Percentiles rank a stretch among this genome's conserved stretches.
These are phyloP conservation scores for Ceramica pisi DNA, from an alignment of 2,888 invertebrate genomes.

Conservation along the genomic window DNA sequence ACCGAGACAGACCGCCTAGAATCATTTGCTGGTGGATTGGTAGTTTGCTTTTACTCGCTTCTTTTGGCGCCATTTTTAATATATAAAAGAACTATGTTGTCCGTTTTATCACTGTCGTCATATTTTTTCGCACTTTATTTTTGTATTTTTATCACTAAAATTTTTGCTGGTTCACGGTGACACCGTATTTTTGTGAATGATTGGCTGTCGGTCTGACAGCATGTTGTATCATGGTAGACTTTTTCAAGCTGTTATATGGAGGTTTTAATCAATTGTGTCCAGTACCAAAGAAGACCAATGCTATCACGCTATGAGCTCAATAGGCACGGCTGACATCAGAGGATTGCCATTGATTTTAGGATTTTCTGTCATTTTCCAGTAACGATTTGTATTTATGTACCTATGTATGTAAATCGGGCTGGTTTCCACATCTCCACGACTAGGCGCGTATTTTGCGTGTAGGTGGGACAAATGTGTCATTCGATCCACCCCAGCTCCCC, in stretches of 20 bases:
- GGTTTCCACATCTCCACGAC: no score
- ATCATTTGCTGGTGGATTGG: constrained; percentile 26
- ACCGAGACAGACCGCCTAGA: constrained; percentile 46
- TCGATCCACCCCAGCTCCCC: no score
- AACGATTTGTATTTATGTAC: no score
- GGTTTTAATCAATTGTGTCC: constrained; percentile 30
- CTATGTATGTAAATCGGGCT: no score
- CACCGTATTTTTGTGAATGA: constrained; percentile 7
- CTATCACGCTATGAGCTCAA: no score
- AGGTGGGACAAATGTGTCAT: no score
- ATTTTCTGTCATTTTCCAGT: no score
- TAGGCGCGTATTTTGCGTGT: no score
- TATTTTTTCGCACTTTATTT: constrained; percentile 8
- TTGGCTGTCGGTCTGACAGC: constrained; percentile 17
- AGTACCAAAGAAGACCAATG: background rate
- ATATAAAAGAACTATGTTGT: constrained; percentile 20
- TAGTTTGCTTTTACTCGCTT: background rate
- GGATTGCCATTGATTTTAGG: no score
- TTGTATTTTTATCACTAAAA: constrained; percentile 22
- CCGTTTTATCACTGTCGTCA: constrained; percentile 31
- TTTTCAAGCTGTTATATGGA: background rate
- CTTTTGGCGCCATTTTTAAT: constrained; percentile 13
- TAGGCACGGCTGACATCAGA: no score
- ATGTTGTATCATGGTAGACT: constrained; percentile 13
- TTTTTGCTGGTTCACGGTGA: constrained; percentile 10